phyloP scores from a whole-genome alignment of 2,113 vertebrate species.

The Sceloporus tristichus region DNA sequence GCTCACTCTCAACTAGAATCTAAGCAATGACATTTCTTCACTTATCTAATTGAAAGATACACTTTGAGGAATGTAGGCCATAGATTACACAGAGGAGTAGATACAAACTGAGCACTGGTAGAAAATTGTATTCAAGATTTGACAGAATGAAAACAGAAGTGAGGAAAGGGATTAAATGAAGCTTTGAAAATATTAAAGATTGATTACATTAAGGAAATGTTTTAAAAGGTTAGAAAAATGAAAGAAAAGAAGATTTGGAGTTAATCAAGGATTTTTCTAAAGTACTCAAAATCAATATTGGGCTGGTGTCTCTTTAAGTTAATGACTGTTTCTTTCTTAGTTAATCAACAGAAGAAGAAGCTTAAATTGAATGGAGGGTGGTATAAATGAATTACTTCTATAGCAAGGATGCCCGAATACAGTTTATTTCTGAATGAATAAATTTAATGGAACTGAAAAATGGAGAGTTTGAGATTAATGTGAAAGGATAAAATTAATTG shows the following conservation, averaged over 20 bases:
- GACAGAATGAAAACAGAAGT: not conserved
- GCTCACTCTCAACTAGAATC: no score
- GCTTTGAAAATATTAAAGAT: no score
- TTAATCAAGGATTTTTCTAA: not conserved
- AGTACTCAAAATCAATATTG: constrained; percentile 8
- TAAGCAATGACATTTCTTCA: no score
- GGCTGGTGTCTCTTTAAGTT: not conserved
- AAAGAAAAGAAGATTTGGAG: not conserved
- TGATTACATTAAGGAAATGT: not conserved
- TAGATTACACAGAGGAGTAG: not conserved
- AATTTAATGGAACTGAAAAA: constrained; percentile 1
- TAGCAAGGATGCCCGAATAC: not conserved
- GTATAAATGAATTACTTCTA: constrained; percentile 1
- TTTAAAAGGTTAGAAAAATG: no score
- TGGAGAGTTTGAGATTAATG: not conserved
- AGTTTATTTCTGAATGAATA: constrained; percentile 11
- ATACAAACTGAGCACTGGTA: not conserved
- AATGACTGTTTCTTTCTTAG: not conserved
- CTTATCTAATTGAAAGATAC: not conserved
- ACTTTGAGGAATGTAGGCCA: not conserved
- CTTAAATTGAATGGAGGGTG: not conserved
- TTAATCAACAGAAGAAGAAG: not conserved
- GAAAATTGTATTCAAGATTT: not conserved
- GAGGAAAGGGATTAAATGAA: not conserved
- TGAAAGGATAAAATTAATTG: constrained; percentile 19